These are phyloP conservation scores for Zonotrichia albicollis DNA, from an alignment of 2,797 vertebrate species.

Conservation along the genomic window DNA sequence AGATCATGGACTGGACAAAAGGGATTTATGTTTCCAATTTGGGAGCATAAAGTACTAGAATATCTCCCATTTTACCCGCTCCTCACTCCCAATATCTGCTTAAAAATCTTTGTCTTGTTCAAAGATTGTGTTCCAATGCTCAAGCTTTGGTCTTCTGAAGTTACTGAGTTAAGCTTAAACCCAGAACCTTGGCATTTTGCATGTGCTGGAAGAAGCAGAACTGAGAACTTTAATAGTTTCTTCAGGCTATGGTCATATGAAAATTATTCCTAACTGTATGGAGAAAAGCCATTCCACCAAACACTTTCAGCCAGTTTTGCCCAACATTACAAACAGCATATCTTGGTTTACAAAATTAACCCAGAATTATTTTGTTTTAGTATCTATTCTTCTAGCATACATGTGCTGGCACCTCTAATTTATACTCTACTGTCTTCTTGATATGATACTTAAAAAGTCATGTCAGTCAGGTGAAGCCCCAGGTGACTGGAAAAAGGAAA, in stretches of 20 bases:
- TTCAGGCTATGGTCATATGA: not conserved
- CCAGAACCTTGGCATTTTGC: not conserved
- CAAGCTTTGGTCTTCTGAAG: not conserved
- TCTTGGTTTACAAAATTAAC: not conserved
- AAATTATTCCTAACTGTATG: not conserved
- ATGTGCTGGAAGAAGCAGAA: not conserved
- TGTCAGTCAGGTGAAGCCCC: not conserved
- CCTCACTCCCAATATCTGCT: not conserved
- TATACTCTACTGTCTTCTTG: not conserved
- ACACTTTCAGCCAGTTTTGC: not conserved
- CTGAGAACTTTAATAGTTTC: not conserved
- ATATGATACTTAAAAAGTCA: not conserved
- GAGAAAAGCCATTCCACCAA: not conserved
- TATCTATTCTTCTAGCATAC: not conserved
- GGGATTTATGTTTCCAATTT: not conserved
- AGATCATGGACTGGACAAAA: not conserved
- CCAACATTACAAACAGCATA: not conserved
- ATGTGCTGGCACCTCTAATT: not conserved
- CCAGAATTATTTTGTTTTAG: not conserved
- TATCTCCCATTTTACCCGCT: not conserved
- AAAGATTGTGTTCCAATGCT: too few species aligned
- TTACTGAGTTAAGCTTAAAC: not conserved
- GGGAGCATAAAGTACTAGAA: not conserved
- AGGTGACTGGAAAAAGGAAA: not conserved
- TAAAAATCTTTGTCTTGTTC: not conserved